phyloP scores from a whole-genome alignment of 2,113 vertebrate genomes.

The Peromyscus polionotus region DNA sequence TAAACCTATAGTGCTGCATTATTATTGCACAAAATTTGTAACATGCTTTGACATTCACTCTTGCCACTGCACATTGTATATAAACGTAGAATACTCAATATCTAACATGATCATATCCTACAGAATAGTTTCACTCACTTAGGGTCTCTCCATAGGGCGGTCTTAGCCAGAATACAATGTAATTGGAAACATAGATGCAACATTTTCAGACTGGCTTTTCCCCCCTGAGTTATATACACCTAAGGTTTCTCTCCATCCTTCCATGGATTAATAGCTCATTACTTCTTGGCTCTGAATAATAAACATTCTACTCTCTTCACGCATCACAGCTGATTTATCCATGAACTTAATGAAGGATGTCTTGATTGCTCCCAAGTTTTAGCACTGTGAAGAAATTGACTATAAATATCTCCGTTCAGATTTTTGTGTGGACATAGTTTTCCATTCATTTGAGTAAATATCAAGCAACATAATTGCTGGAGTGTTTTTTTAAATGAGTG shows the following conservation, averaged over 20 bases:
- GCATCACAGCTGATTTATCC: neutral
- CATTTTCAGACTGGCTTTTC: neutral
- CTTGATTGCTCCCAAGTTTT: neutral
- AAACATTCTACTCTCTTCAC: neutral
- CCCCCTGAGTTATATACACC: neutral
- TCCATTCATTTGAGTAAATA: neutral
- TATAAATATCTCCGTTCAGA: neutral
- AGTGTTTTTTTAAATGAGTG: neutral
- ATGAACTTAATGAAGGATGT: neutral
- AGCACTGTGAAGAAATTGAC: neutral
- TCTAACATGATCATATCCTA: neutral
- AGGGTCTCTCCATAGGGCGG: neutral
- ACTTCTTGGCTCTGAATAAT: neutral
- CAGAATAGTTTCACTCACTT: neutral
- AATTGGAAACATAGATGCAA: neutral
- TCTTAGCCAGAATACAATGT: neutral
- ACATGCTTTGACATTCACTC: neutral
- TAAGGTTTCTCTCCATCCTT: neutral
- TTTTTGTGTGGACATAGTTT: neutral
- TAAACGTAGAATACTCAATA: neutral
- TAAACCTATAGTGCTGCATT: neutral
- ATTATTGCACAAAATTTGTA: neutral
- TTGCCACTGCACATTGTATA: neutral
- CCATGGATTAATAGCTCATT: neutral
- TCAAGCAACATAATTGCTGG: neutral